phyloP scores from a whole-genome alignment of 2,888 invertebrate genomes.

The Aphidius colemani region DNA sequence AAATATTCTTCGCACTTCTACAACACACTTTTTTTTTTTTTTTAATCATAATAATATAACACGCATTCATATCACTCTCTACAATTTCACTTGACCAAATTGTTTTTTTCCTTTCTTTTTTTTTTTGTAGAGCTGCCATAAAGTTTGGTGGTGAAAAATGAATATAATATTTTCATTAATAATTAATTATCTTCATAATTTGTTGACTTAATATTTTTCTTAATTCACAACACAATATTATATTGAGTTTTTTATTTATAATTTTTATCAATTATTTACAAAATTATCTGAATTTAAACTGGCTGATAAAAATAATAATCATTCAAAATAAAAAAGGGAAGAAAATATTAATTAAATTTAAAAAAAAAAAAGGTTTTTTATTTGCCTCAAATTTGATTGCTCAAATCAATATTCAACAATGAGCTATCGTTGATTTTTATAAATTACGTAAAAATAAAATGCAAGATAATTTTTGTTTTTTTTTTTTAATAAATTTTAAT shows the following conservation, averaged over 20 bases:
- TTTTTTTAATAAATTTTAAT: constrained; percentile 15
- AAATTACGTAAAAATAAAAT: constrained; percentile 22
- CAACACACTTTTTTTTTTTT: constrained; percentile 50
- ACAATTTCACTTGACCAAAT: constrained; percentile 38
- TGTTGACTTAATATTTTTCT: constrained; percentile 3
- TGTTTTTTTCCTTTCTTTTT: constrained; percentile 22
- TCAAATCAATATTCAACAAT: neutral
- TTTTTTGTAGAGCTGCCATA: constrained; percentile 25
- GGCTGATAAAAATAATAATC: no score
- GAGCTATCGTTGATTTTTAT: constrained; percentile 15
- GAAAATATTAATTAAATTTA: no score
- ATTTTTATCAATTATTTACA: constrained; percentile 9
- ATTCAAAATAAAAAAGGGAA: no score
- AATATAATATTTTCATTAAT: constrained; percentile 13
- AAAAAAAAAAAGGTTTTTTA: no score
- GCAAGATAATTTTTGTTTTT: constrained; percentile 9
- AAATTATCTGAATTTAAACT: neutral
- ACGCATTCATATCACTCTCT: constrained; percentile 49
- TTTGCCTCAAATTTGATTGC: neutral
- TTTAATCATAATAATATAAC: constrained; percentile 36
- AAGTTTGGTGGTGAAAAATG: no score
- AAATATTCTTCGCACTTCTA: constrained; percentile 57
- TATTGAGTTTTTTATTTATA: neutral
- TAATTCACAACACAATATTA: neutral
- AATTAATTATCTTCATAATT: constrained; percentile 1